Base-by-base conservation (phyloP, 1,140 invertebrate species). In the Anthonomus grandis region DNA sequence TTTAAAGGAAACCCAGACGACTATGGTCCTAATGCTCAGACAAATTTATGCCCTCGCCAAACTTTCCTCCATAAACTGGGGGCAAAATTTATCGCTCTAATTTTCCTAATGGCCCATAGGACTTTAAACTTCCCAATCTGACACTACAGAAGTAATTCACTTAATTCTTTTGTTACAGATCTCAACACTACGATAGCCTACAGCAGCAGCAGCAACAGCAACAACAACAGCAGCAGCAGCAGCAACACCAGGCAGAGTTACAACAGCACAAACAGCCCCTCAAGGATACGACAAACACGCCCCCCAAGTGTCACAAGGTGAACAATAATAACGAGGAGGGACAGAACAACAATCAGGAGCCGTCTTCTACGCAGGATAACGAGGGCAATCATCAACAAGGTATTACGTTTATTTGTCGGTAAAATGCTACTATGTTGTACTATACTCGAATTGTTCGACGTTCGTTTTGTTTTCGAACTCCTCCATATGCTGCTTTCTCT, bases 111-210 rank as follows among this genome's bases (percentile, higher is more conserved):
- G n/a, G n/a, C n/a, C n/a, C n/a, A n/a, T n/a, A n/a, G n/a, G n/a
- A n/a, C n/a, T n/a, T n/a, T n/a, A n/a, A n/a, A n/a, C n/a, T n/a
- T n/a, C n/a, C n/a, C n/a, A n/a, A n/a, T n/a, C n/a, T n/a, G n/a
- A n/a, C n/a, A n/a, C n/a, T n/a, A n/a, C n/a, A n/a, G n/a, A n/a
- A n/a, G n/a, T n/a, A n/a, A n/a, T n/a, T n/a, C n/a, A n/a, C n/a
- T n/a, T n/a, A n/a, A n/a, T n/a, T 38, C 15, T 31, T 34, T 42
- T 60, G 37, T 74, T 73, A 42, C 65, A 75, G 72, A 63, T 71
- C 71, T 52, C 70, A 72, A 60, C 73, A 74, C 49, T 74, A 72
- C 66, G 71, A 74, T 57, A 74, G 65, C 57, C 52, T 74, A 42
- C 71, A 78, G 64, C 63, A 75, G 74, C 50, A 53, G 21, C 39